Evolutionary conservation across 2,113 vertebrate species (phyloP), one percentile per base, ranked within the genome.

Genomic region (Toxotes chatareus): DNA sequence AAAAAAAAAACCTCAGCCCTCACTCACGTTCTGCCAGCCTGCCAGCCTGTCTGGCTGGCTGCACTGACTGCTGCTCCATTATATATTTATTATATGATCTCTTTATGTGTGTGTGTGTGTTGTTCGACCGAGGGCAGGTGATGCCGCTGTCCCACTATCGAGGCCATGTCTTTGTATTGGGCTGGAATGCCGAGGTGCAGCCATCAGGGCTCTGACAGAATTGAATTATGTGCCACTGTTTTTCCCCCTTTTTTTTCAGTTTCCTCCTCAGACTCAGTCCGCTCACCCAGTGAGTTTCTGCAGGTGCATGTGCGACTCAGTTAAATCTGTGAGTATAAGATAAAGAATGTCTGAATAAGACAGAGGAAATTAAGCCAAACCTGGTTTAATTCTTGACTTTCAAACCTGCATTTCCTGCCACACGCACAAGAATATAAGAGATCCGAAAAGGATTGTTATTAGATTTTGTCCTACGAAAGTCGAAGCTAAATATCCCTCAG

Each of bases 81-180:
- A 90, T 73, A 82, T 84, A 91, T 91, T 92, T 82, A 90, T 89
- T 69, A 78, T 47, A 64, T 59, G 57, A 76, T 75, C 68, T 84
- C 64, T 86, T 60, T 27, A 47, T 75, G 62, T 60, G 62, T 60
- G 64, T 60, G 64, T 27, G 27, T 55, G 17, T 77, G 57, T 74
- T 71, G 80, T 76, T 79, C 1, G 66, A 72, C 60, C 51, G 64
- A 13, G 74, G 82, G 71, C 85, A 80, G 73, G 38, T 46, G 62
- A 86, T n/a, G 62, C 61, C 51, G 44, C 57, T 19, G 72, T 61
- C 16, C 69, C 9, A 19, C 46, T 62, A 36, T 72, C 60, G 40
- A 56, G 73, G 31, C 67, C 46, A 1, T 2, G 16, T 42, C 47
- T 67, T 64, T 73, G 34, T 57, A 21, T 74, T 38, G 17, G 49